Evolutionary conservation across 2,113 vertebrate genomes (phyloP), one percentile per base, ranked within the genome.

Genomic region (mouse (Mus musculus)): DNA sequence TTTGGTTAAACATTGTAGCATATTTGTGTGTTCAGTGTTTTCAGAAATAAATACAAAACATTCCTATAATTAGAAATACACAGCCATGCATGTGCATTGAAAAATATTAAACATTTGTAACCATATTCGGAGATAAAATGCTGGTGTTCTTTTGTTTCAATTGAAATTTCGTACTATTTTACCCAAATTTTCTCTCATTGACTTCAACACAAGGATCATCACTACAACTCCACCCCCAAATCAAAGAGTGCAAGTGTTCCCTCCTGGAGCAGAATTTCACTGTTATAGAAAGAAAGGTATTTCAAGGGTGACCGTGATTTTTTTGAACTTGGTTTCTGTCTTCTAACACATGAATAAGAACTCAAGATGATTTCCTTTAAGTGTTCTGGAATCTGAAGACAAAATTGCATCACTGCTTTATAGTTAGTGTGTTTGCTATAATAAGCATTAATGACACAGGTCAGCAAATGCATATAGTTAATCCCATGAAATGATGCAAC

Each of bases 1-100:
- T 72, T 73, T 30, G 39, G 81, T 49, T 90, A 90, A 65, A 90
- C 20, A 65, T 78, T 87, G 0, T 67, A 90, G n/a, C 0, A 4
- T 36, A 49, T 86, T 88, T 96, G 12, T 87, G 9, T 87, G 59
- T 73, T 90, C 22, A 46, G 42, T 17, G 7, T 71, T 88, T 93
- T 56, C 8, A 95, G 84, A 76, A 89, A 84, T 49, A 94, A 49
- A 54, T 5, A 39, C 39, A 88, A 33, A 61, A 56, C 56, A 61
- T 2, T 24, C 80, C 20, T 77, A n/a, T 73, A n/a, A 73, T 89
- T 19, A 69, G 52, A 52, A 95, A 77, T 54, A 28, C 5, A 24
- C 14, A 0, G 33, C 2, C 11, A 11, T 33, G 0, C 59, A 0
- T 39, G 7, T 71, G 0, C 14, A n/a, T 86, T 89, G 67, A 90